These are phyloP conservation scores for Eupsilia transversa DNA, from an alignment of 2,888 invertebrate species.

Conservation along the genomic window DNA sequence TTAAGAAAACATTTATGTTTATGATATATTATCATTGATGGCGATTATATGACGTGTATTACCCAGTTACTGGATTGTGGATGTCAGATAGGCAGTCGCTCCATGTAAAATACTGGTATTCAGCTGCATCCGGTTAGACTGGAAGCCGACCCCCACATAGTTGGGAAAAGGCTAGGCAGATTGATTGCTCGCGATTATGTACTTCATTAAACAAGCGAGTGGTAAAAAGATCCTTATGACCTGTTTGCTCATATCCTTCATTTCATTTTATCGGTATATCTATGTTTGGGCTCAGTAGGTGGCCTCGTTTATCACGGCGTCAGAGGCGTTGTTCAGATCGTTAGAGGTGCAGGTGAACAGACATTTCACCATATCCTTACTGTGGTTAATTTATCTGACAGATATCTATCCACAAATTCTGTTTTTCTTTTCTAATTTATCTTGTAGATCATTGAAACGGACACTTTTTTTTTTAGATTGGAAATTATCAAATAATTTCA, in stretches of 20 bases:
- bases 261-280: background rate
- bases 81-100: too few species aligned
- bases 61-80: too few species aligned
- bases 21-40: too few species aligned
- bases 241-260: background rate
- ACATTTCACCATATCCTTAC: background rate
- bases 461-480: too few species aligned
- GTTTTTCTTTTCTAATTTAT: background rate
- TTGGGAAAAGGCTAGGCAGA: too few species aligned
- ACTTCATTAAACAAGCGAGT: background rate
- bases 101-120: too few species aligned
- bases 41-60: too few species aligned
- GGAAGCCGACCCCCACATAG: too few species aligned
- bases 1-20: background rate
- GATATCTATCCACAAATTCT: background rate
- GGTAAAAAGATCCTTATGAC: background rate
- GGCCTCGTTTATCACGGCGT: background rate
- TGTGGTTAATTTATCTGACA: background rate
- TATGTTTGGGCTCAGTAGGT: background rate
- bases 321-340: background rate
- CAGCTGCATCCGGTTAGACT: too few species aligned
- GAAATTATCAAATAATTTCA: too few species aligned
- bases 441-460: too few species aligned
- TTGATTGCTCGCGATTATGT: background rate
- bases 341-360: background rate